phyloP scores from a whole-genome alignment of 2,113 vertebrate species.

The Strigops habroptila region DNA sequence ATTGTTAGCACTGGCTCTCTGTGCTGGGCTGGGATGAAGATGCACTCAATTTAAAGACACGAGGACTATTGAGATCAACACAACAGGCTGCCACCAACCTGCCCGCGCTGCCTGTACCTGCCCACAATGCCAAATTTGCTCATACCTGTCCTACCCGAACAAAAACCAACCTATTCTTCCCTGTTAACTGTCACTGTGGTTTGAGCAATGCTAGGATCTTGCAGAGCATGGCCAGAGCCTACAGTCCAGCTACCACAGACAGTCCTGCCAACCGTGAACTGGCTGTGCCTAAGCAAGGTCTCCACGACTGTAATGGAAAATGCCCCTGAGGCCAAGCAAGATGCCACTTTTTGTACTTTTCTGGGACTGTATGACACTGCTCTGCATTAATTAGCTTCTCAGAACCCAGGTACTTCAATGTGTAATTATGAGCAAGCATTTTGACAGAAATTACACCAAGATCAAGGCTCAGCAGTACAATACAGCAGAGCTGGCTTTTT shows the following conservation, averaged over 20 bases:
- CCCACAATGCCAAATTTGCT: background rate
- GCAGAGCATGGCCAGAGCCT: background rate
- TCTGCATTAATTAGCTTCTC: background rate
- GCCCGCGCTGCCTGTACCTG: background rate
- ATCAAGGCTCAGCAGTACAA: too few species aligned
- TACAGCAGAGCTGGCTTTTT: rapidly evolving
- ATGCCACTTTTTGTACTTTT: background rate
- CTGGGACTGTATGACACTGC: background rate
- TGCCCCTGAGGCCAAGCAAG: background rate
- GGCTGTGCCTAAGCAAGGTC: background rate
- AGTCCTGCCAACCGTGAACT: background rate
- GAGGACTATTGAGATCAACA: background rate
- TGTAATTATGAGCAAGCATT: background rate
- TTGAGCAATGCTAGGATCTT: background rate
- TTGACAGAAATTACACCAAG: background rate
- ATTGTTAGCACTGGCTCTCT: too few species aligned
- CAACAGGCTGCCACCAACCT: background rate
- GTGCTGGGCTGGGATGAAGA: background rate
- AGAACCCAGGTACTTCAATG: background rate
- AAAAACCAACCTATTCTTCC: background rate
- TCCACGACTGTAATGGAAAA: background rate
- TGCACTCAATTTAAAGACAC: background rate
- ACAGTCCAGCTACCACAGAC: background rate
- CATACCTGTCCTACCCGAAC: background rate
- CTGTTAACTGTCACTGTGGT: background rate